These are phyloP conservation scores for Xyliphius kryptos DNA, from an alignment of 2,113 vertebrate species.

Conservation along the genomic window DNA sequence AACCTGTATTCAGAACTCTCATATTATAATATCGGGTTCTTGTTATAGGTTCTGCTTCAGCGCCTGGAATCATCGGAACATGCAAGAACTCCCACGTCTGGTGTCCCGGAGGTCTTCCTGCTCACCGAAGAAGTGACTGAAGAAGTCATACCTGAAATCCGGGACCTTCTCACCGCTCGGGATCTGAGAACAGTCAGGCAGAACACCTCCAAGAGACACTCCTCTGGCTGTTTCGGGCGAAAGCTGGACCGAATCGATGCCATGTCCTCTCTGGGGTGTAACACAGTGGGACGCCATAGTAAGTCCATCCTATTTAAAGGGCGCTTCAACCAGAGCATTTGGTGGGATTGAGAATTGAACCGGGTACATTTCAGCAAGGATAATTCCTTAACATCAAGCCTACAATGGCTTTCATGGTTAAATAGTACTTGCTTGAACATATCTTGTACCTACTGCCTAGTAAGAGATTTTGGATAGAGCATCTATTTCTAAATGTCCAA, in stretches of 20 bases:
- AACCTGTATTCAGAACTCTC: not conserved
- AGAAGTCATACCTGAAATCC: not conserved
- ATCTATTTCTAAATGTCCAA: too few relatives aligned
- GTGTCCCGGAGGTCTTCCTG: slow-evolving; percentile 29
- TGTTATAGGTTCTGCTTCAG: slow-evolving; percentile 65
- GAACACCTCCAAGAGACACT: slow-evolving; percentile 52
- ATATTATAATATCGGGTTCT: not conserved
- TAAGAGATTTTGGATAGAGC: too few relatives aligned
- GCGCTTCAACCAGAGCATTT: too few relatives aligned
- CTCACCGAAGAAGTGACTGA: slow-evolving; percentile 8
- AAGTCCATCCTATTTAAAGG: slow-evolving; percentile 38
- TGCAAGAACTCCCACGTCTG: slow-evolving; percentile 19
- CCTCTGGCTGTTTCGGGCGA: slow-evolving; percentile 76
- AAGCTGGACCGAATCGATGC: slow-evolving; percentile 79
- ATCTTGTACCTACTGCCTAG: too few relatives aligned
- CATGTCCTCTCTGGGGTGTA: slow-evolving; percentile 80
- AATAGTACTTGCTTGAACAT: too few relatives aligned
- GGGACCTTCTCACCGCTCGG: slow-evolving; percentile 52
- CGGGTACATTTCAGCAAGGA: too few relatives aligned
- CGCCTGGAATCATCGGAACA: slow-evolving; percentile 59
- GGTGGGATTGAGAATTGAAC: too few relatives aligned
- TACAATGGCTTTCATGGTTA: too few relatives aligned
- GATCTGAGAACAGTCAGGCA: slow-evolving; percentile 61
- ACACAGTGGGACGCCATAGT: slow-evolving; percentile 58
- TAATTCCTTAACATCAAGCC: too few relatives aligned